Conservation (phyloP, 2,888 invertebrate species). For the Ashinkailepas kermadecensis region DNA sequence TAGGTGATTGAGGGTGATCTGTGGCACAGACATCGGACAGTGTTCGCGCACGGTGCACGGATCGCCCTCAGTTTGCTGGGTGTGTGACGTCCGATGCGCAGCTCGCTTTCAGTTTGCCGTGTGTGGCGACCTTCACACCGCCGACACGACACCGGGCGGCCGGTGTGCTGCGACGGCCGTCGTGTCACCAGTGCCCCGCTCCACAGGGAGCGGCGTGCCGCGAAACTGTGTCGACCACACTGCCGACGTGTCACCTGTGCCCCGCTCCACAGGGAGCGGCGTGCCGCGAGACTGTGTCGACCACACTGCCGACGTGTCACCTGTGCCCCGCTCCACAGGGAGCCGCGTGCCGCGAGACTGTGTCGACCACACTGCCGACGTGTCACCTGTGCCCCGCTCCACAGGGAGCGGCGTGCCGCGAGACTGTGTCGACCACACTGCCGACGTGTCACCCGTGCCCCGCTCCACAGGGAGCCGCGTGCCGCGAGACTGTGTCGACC, state of each 20-base stretch:
- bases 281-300: slow-evolving; percentile 18
- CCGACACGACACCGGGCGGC: too few species aligned
- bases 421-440: slow-evolving; percentile 9
- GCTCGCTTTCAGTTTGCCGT: too few species aligned
- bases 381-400: neutral
- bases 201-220: neutral
- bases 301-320: slow-evolving; percentile 3
- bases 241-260: neutral
- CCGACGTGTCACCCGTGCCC: neutral
- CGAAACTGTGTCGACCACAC: slow-evolving; percentile 9
- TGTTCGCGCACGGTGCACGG: too few species aligned
- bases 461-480: neutral
- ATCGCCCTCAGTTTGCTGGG: too few species aligned
- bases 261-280: neutral
- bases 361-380: slow-evolving; percentile 13
- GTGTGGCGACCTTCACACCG: too few species aligned
- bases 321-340: neutral
- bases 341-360: slow-evolving; percentile 4
- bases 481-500: slow-evolving; percentile 14
- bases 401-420: neutral
- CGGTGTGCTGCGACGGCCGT: too few species aligned
- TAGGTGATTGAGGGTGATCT: too few species aligned
- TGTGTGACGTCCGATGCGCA: too few species aligned
- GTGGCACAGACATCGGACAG: too few species aligned
- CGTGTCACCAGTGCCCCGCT: too few species aligned